phyloP scores from a whole-genome alignment of 2,888 invertebrate genomes.

The Theodoxus fluviatilis region DNA sequence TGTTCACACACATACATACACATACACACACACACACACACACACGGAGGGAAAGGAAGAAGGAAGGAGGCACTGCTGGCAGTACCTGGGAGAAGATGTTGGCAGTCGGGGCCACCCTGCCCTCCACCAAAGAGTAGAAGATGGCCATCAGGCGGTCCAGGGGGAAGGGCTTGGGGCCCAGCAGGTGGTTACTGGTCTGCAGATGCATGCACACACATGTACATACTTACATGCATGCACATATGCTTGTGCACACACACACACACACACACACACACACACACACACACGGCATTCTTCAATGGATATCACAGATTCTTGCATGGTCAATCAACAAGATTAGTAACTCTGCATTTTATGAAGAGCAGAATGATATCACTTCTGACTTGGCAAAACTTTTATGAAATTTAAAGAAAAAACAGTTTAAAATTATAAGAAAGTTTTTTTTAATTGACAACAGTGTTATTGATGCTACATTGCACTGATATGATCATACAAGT shows the following conservation, averaged over 20 bases:
- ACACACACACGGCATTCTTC: too few relatives aligned
- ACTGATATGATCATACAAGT: neutral
- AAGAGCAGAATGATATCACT: too few relatives aligned
- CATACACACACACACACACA: too few relatives aligned
- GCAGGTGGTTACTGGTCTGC: constrained; percentile 63
- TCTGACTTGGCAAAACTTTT: neutral
- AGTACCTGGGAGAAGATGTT: constrained; percentile 81
- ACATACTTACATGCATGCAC: neutral
- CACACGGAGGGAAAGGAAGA: too few relatives aligned
- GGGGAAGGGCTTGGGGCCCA: constrained; percentile 85
- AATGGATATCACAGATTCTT: too few relatives aligned
- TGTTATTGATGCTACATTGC: neutral
- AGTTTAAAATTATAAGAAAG: neutral
- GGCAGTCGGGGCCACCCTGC: constrained; percentile 83
- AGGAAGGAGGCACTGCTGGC: too few relatives aligned
- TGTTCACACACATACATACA: too few relatives aligned
- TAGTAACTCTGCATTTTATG: neutral
- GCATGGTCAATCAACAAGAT: neutral
- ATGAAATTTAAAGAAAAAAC: neutral
- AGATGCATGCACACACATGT: constrained; percentile 19
- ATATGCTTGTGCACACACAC: too few relatives aligned
- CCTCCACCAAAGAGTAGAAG: constrained; percentile 86
- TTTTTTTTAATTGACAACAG: neutral
- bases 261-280: too few relatives aligned
- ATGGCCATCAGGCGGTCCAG: constrained; percentile 84